Percentiles rank a stretch among this genome's conserved stretches.
Evolutionary conservation across 2,113 vertebrate genomes (phyloP).

Genomic region (Forbesichthys papilliferus): DNA sequence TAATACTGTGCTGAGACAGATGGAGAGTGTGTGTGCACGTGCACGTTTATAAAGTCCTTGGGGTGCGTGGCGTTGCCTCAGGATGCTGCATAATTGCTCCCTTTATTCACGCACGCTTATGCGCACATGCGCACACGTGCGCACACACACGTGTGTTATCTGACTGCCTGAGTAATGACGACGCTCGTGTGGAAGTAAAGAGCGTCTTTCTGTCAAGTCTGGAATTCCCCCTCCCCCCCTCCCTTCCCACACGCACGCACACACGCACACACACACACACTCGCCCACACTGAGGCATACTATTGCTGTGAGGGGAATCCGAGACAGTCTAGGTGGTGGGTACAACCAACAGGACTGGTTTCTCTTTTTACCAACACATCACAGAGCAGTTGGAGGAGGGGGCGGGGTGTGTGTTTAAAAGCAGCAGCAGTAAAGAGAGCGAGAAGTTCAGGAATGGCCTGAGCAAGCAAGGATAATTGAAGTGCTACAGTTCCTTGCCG

Average conservation of each 20-base stretch:
- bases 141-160: background rate
- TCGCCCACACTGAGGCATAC: background rate
- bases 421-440: slow-evolving; percentile 37
- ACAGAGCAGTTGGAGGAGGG: slow-evolving; percentile 2
- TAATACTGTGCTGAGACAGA: background rate
- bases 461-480: slow-evolving; percentile 55
- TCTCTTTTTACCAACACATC: slow-evolving; percentile 5
- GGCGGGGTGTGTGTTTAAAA: slow-evolving; percentile 12
- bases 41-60: background rate
- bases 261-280: background rate
- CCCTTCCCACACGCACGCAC: background rate
- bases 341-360: background rate
- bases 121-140: background rate
- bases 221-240: background rate
- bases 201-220: background rate
- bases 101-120: too few species aligned
- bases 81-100: too few species aligned
- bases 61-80: too few species aligned
- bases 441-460: slow-evolving; percentile 43
- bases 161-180: background rate
- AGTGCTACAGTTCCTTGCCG: slow-evolving; percentile 40
- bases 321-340: background rate
- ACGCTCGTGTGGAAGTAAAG: background rate
- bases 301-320: background rate
- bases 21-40: background rate